These are phyloP conservation scores for Branchinecta lynchi DNA, from an alignment of 1,140 invertebrate genomes.

Conservation along the genomic window DNA sequence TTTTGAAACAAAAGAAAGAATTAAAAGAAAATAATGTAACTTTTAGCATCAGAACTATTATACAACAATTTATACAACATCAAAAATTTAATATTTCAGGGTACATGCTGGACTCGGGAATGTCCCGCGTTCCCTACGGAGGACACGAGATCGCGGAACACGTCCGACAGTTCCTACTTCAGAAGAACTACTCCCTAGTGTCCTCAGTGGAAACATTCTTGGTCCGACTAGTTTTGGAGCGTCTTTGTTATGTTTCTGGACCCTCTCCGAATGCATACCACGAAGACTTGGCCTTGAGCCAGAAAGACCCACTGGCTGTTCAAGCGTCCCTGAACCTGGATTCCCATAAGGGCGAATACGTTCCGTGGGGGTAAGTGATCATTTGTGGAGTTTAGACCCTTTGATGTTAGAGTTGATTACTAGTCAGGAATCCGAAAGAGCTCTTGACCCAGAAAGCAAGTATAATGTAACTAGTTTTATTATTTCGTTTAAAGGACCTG, in stretches of 20 bases:
- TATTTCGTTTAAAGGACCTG: no score
- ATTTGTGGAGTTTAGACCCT: no score
- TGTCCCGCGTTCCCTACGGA: conserved; percentile 38
- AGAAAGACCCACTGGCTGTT: conserved; percentile 28
- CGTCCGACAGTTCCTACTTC: conserved; percentile 30
- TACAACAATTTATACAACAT: no score
- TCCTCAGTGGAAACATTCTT: conserved; percentile 27
- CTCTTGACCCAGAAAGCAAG: no score
- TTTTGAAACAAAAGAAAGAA: no score
- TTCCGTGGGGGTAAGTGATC: conserved; percentile 26
- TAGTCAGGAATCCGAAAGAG: no score
- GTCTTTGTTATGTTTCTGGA: conserved; percentile 37
- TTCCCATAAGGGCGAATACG: conserved; percentile 27
- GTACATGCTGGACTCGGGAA: conserved; percentile 37
- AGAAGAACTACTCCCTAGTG: conserved; percentile 27
- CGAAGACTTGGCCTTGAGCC: conserved; percentile 28
- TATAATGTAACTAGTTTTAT: no score
- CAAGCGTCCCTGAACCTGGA: conserved; percentile 28
- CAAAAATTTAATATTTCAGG: conserved; percentile 28
- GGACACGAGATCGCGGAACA: conserved; percentile 38
- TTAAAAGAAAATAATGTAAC: conserved; percentile 25
- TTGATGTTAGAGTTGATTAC: no score
- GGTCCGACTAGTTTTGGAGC: conserved; percentile 28
- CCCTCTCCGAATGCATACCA: conserved; percentile 30
- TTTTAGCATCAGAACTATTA: no score